These are phyloP conservation scores for Tamias sibiricus DNA, from an alignment of 2,113 vertebrate genomes.

Conservation along the genomic window DNA sequence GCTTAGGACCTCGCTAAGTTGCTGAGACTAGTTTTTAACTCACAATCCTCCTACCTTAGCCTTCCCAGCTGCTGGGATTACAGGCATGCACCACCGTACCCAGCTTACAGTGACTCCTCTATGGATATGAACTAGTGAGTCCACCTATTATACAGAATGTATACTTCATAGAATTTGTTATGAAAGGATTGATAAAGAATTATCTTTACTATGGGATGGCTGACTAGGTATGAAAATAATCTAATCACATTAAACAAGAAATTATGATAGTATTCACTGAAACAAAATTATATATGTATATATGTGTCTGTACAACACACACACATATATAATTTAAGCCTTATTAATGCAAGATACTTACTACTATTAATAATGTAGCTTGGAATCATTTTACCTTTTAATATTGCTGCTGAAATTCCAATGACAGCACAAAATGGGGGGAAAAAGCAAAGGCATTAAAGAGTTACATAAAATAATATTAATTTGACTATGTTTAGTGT, in stretches of 20 bases:
- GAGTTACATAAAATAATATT: constrained; percentile 73
- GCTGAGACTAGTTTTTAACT: no score
- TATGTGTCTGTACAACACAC: background rate
- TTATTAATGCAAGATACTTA: constrained; percentile 88
- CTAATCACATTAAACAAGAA: constrained; percentile 20
- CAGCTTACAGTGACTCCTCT: background rate
- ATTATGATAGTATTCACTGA: constrained; percentile 45
- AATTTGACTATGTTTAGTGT: constrained; percentile 37
- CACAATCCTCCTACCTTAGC: no score
- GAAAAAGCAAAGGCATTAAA: constrained; percentile 85
- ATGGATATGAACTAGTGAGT: background rate
- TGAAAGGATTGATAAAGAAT: constrained; percentile 26
- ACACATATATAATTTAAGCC: constrained; percentile 56
- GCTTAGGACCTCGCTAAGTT: no score
- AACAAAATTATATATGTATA: constrained; percentile 45
- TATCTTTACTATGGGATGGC: constrained; percentile 20
- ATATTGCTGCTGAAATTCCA: constrained; percentile 92
- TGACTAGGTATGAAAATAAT: constrained; percentile 57
- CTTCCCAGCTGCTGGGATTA: no score
- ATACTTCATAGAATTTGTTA: constrained; percentile 35
- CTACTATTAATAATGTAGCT: constrained; percentile 94
- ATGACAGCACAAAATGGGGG: constrained; percentile 82
- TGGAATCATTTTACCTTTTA: constrained; percentile 94
- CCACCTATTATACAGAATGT: background rate
- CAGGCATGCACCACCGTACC: no score